Base-by-base conservation (phyloP, 2,113 vertebrate genomes). In the Alectura lathami region DNA sequence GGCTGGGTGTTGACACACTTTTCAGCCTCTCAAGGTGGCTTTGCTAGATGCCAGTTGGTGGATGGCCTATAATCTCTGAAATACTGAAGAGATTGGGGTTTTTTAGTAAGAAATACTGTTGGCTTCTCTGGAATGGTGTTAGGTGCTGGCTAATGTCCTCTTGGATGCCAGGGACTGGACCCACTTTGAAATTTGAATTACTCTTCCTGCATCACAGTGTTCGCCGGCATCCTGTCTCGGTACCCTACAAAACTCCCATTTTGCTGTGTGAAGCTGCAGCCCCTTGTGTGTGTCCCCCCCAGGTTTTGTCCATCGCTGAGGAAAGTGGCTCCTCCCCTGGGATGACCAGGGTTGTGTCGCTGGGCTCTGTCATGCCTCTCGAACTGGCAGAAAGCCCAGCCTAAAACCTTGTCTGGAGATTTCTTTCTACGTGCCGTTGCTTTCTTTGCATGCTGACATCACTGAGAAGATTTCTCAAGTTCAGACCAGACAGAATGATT, bases 331-430 rank as follows among this genome's bases (percentile, higher is more conserved):
- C 83, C 43, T 93, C 91, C 89, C 40, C 88, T 0, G 4, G 84
- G 89, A 96, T 78, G 85, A 70, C 9, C 12, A 0, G 43, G 76
- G 68, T 95, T 94, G 26, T 79, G 27, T 68, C 60, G 67, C 89
- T 76, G n/a, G 76, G 72, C 85, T 95, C 75, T 87, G 73, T 91
- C 91, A 93, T 93, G 80, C 82, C 79, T 91, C 68, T 92, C 48
- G 59, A 80, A 62, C 4, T 95, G 95, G 94, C 88, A 83, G 91
- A 91, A 94, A 74, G 89, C 91, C 95, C 94, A 83, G 85, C 40
- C 50, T 60, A 77, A 93, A 96, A 91, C 88, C 85, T 86, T 60
- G 63, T 92, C 95, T 50, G 21, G 95, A 94, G 95, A 76, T 91
- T 96, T 92, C 91, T 95, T 80, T 81, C 62, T 92, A 38, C 88